These are phyloP conservation scores for Saccostrea echinata DNA, from an alignment of 1,140 invertebrate genomes.

Conservation along the genomic window DNA sequence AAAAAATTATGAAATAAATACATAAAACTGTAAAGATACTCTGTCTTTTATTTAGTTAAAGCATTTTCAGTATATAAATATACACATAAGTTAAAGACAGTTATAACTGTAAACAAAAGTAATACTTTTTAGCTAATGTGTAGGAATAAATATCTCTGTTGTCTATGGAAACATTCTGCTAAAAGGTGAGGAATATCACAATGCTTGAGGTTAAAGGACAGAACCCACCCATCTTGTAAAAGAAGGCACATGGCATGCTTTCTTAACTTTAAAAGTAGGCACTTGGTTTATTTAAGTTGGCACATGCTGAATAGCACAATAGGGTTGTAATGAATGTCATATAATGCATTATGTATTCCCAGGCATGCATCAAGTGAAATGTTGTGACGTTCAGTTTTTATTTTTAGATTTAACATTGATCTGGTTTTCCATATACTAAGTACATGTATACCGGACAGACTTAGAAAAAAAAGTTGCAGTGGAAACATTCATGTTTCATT, in stretches of 20 bases:
- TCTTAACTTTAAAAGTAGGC: background rate
- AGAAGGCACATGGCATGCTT: background rate
- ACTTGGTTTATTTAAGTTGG: background rate
- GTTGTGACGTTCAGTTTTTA: background rate
- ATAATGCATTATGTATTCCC: background rate
- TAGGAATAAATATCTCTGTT: conserved; percentile 3
- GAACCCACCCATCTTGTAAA: background rate
- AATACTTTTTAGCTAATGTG: background rate
- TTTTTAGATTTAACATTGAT: background rate
- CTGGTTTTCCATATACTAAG: background rate
- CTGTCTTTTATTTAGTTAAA: background rate
- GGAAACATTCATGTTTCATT: conserved; percentile 36
- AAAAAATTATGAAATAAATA: background rate
- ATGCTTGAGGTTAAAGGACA: background rate
- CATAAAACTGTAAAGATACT: background rate
- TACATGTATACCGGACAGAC: background rate
- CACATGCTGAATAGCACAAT: conserved; percentile 9
- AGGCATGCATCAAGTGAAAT: too few species aligned
- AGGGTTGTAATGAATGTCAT: background rate
- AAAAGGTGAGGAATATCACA: background rate
- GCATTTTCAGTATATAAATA: background rate
- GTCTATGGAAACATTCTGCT: background rate
- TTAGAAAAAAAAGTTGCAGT: background rate
- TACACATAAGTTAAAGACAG: background rate
- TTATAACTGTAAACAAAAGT: background rate